Base-by-base conservation (phyloP, 2,797 vertebrate genomes). In the Bradypodion ventrale region DNA sequence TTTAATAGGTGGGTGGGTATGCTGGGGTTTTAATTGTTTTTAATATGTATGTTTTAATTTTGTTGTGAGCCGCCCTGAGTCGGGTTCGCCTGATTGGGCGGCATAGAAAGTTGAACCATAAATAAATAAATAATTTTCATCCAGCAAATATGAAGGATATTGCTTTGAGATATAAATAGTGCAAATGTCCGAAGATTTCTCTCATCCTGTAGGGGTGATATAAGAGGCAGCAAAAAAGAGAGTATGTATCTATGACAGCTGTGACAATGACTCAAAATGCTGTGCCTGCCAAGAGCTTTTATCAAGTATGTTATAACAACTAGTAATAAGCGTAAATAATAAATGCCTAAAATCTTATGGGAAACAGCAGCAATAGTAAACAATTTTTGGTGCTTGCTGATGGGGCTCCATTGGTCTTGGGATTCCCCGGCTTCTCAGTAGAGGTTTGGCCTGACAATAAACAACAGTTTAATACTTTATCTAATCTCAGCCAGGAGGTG, bases 401-500 rank as follows among this genome's bases (percentile, higher is more conserved):
- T 96, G 95, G 96, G 96, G 96, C 94, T 94, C 94, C 95, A 96
- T 95, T 93, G 94, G 96, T 94, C 93, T 85, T 95, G 94, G 95
- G 97, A 97, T 96, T 96, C 96, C 97, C 97, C 93, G 94, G 94
- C 96, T 97, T 97, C 97, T 96, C 97, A 97, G 96, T 96, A 96
- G 96, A 98, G 96, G 97, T 97, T 98, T 98, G 97, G 97, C 97
- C 96, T 97, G 97, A 98, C 97, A 98, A 98, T 98, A 99, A 98
- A 98, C 97, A 98, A 97, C 97, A 97, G 97, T 99, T 98, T 98
- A 98, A 98, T 98, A 97, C 97, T 98, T 98, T 97, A 98, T 98
- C 97, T 98, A 98, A 99, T 98, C 97, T 97, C 96, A 97, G 97
- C 97, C 98, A 99, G 97, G 97, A 98, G 98, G 97, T 97, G 97